A percentile compares a stretch with the other conserved stretches of the same genome.
Evolutionary conservation across 1,140 invertebrate genomes (phyloP).

Genomic region (Lepidurus apus): DNA sequence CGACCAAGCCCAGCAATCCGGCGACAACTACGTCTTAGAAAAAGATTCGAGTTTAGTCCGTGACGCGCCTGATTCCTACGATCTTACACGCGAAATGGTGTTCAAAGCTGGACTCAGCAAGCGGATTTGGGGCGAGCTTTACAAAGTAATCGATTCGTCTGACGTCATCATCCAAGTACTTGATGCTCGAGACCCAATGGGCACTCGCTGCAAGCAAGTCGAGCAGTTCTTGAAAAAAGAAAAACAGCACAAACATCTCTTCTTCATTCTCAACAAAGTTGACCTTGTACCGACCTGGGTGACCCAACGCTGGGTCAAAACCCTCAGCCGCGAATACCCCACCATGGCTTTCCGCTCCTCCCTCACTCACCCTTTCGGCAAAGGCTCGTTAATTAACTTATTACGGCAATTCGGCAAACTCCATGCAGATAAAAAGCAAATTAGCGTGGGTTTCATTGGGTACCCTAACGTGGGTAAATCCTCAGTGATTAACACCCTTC

Average conservation of each 20-base stretch:
- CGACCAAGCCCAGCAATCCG: slow-evolving; percentile 60
- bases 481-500: slow-evolving; percentile 93
- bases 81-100: slow-evolving; percentile 50
- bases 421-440: slow-evolving; percentile 94
- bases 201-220: slow-evolving; percentile 87
- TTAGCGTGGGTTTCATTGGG: slow-evolving; percentile 97
- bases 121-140: slow-evolving; percentile 98
- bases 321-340: slow-evolving; percentile 89
- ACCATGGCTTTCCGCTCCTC: slow-evolving; percentile 98
- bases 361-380: slow-evolving; percentile 96
- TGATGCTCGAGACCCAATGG: slow-evolving; percentile 91
- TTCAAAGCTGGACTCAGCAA: slow-evolving; percentile 91
- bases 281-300: slow-evolving; percentile 96
- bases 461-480: slow-evolving; percentile 99
- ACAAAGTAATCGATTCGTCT: slow-evolving; percentile 98
- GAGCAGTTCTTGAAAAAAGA: slow-evolving; percentile 84
- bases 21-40: slow-evolving; percentile 67
- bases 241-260: slow-evolving; percentile 89
- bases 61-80: slow-evolving; percentile 68
- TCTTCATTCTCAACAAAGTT: slow-evolving; percentile 88
- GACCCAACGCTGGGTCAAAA: slow-evolving; percentile 85
- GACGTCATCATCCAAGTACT: slow-evolving; percentile 91
- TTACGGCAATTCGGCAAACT: slow-evolving; percentile 94
- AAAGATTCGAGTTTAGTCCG: slow-evolving; percentile 78
- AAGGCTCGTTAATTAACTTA: slow-evolving; percentile 94